Conservation (phyloP, 2,113 vertebrate species). For the Dryoscopus gambensis region DNA sequence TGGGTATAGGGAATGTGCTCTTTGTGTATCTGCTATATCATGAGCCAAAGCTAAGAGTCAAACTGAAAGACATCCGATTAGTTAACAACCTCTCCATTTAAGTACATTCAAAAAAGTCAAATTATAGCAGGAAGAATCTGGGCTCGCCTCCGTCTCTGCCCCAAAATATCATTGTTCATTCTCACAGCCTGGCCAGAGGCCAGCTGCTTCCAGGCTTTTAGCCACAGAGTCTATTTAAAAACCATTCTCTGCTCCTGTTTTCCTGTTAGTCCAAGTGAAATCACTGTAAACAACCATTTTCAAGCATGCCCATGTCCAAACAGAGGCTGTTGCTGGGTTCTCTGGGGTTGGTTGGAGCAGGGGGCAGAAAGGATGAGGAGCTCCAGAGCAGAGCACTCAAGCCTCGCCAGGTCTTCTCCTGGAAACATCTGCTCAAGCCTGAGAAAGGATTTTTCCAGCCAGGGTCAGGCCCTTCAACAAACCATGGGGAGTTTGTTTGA, state of each 20-base stretch:
- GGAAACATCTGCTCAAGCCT: not conserved
- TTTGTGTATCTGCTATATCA: not conserved
- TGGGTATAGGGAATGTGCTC: not conserved
- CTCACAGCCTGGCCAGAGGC: not conserved
- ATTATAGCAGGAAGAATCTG: not conserved
- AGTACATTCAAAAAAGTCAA: not conserved
- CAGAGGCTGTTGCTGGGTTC: not conserved
- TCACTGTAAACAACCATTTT: not conserved
- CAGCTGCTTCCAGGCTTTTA: slow-evolving; percentile 13
- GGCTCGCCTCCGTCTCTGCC: not conserved
- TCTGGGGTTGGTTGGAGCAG: not conserved
- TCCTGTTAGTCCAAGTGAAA: not conserved
- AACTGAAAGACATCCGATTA: not conserved
- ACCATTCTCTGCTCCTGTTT: not conserved
- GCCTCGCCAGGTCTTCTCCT: not conserved
- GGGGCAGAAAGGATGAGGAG: not conserved
- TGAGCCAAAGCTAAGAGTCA: not conserved
- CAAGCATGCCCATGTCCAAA: not conserved
- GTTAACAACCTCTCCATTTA: not conserved
- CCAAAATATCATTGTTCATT: not conserved
- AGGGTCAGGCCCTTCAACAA: not conserved
- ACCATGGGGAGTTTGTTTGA: not conserved
- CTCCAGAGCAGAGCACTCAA: not conserved
- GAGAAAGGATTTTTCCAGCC: not conserved
- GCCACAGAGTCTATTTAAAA: slow-evolving; percentile 5